Conservation (phyloP, 2,797 vertebrate species). For the Rhinogobio ventralis region DNA sequence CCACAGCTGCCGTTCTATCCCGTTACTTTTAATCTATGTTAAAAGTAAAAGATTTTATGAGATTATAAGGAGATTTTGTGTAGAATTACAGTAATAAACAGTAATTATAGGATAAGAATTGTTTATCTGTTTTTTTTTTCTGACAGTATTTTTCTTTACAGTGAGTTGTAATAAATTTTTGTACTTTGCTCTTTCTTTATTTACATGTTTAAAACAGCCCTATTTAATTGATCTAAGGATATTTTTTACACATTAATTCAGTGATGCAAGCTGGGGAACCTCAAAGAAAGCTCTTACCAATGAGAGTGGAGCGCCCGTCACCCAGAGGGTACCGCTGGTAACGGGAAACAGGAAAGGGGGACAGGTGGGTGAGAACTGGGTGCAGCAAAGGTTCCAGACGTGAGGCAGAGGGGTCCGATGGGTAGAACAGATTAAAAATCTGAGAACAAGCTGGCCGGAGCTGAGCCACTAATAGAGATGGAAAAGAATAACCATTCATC, state of each 20-base stretch:
- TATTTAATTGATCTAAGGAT: background rate
- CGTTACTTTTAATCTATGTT: too few species aligned
- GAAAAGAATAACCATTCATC: slow-evolving; percentile 39
- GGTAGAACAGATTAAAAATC: slow-evolving; percentile 98
- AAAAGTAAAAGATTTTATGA: too few species aligned
- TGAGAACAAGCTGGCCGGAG: slow-evolving; percentile 94
- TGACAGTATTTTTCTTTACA: too few species aligned
- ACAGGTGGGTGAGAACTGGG: slow-evolving; percentile 90
- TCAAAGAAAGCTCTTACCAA: slow-evolving; percentile 77
- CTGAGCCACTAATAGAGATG: slow-evolving; percentile 77
- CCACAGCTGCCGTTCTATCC: too few species aligned
- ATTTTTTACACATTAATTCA: background rate
- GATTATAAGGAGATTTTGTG: too few species aligned
- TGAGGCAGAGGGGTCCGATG: slow-evolving; percentile 95
- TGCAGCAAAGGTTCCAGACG: slow-evolving; percentile 95
- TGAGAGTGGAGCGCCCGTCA: slow-evolving; percentile 90
- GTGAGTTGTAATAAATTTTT: background rate
- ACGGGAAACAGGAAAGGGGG: slow-evolving; percentile 91
- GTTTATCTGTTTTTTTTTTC: too few species aligned
- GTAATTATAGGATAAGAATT: too few species aligned
- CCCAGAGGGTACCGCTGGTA: slow-evolving; percentile 96
- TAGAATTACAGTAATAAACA: too few species aligned
- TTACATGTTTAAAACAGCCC: background rate
- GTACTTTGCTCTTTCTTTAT: background rate
- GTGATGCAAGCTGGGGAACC: background rate